Conservation (phyloP, 1,140 invertebrate species). For the Ephestia elutella region DNA sequence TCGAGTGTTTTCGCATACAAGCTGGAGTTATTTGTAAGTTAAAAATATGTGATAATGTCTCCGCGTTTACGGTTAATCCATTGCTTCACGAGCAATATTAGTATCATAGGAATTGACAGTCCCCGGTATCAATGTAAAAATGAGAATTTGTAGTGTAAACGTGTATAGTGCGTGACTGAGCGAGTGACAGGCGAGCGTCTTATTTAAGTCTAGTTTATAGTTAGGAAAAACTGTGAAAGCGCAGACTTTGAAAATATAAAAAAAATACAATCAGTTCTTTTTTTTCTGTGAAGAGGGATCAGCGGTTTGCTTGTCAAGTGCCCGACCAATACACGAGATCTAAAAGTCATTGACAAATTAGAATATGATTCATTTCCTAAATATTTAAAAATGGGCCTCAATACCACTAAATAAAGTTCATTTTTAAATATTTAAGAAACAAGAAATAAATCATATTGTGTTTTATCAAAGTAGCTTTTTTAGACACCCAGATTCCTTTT, state of each 20-base stretch:
- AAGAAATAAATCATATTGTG: no score
- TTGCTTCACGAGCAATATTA: constrained; percentile 58
- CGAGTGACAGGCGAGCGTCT: constrained; percentile 35
- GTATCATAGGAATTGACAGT: constrained; percentile 54
- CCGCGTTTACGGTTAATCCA: constrained; percentile 32
- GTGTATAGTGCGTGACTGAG: constrained; percentile 35
- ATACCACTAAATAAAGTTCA: no score
- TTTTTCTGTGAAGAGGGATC: constrained; percentile 67
- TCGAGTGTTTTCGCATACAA: constrained; percentile 27
- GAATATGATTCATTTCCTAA: no score
- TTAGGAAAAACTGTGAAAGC: constrained; percentile 66
- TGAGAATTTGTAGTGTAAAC: constrained; percentile 47
- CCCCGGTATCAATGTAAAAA: constrained; percentile 58
- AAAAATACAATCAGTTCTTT: constrained; percentile 50
- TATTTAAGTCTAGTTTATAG: constrained; percentile 68
- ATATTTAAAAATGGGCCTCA: no score
- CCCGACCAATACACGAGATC: neutral
- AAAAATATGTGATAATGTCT: constrained; percentile 59
- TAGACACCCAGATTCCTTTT: no score
- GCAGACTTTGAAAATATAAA: constrained; percentile 47
- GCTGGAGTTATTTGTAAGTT: constrained; percentile 24
- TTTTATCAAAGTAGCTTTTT: no score
- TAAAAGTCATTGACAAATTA: no score
- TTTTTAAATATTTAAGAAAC: no score
- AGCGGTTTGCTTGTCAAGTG: constrained; percentile 44